Base-by-base conservation (phyloP, 2,888 invertebrate species). In the Arenicola marina region DNA sequence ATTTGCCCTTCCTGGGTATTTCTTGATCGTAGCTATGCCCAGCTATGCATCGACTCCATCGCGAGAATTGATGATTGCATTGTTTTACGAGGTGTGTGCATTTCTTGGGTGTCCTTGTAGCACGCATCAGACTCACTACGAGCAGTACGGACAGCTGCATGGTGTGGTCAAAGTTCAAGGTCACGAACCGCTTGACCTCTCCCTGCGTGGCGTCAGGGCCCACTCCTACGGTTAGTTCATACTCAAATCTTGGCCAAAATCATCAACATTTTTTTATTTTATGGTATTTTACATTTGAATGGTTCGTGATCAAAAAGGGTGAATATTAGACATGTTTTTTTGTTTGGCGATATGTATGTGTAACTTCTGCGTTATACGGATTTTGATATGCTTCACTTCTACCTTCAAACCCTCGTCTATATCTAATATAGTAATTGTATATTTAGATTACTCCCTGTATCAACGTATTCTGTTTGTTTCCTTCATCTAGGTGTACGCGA, bases 81-180 rank as follows among this genome's bases (percentile, higher is more conserved):
- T 18, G 11, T 38, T 38, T 38, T 15, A 15, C 38, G 48, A 66
- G 81, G 38, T 15, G 18, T 38, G 18, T 15, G 11, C 11, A 15
- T 15, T 38, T 38, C 11, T 15, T 38, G 11, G 11, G 18, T 56
- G 44, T 24, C 1, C 45, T 24, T 33, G 2, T 68, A 79, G 80
- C 7, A 67, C 69, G 31, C 77, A 79, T 58, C 78, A 80, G 71
- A 78, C 75, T 0, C 78, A 80, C 59, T 79, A 80, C 72, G 79
- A 81, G 54, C 81, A 80, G 66, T 76, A 76, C 72, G 81, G 81
- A 24, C 77, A 78, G 59, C 57, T 81, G 43, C 44, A 75, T 67
- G 81, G 81, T 29, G 74, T 75, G 53, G 53, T 80, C 18, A 56
- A 68, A 48, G 68, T 81, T 1, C 78, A 78, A 51, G 78, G 77